Conservation (phyloP, 2,113 vertebrate species). For the Sminthopsis crassicaudata region DNA sequence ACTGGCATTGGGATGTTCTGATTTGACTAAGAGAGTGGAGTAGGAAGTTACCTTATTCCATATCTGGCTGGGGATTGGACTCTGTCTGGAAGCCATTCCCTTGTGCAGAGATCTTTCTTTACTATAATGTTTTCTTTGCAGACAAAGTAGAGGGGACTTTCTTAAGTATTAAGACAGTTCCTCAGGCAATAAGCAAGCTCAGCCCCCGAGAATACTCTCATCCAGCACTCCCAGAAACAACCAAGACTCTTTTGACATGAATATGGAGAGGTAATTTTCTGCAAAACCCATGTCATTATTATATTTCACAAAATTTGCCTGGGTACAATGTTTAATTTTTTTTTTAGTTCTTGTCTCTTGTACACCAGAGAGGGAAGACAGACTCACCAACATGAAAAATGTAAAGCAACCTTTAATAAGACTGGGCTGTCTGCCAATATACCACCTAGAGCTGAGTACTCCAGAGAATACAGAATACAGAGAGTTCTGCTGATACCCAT, state of each 20-base stretch:
- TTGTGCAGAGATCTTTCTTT: neutral
- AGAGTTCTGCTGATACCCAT: neutral
- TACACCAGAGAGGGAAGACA: neutral
- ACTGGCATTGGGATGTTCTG: neutral
- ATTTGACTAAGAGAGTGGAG: neutral
- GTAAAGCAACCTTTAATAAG: neutral
- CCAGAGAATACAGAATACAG: neutral
- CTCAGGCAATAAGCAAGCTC: neutral
- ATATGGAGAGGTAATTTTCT: neutral
- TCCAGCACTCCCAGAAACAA: neutral
- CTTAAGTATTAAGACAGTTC: neutral
- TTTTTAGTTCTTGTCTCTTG: neutral
- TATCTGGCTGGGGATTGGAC: fast-evolving
- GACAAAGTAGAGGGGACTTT: neutral
- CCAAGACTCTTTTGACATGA: neutral
- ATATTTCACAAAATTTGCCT: neutral
- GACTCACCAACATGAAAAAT: neutral
- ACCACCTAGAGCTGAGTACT: neutral
- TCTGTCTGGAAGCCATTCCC: neutral
- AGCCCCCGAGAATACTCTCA: neutral
- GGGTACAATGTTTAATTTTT: neutral
- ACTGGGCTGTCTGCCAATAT: neutral
- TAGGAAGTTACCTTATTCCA: neutral
- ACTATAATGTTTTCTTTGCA: neutral
- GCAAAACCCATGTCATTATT: neutral